Percentiles rank a stretch among this genome's conserved stretches.
phyloP scores from a whole-genome alignment of 1,140 invertebrate species.

The Rhagoletis zephyria region DNA sequence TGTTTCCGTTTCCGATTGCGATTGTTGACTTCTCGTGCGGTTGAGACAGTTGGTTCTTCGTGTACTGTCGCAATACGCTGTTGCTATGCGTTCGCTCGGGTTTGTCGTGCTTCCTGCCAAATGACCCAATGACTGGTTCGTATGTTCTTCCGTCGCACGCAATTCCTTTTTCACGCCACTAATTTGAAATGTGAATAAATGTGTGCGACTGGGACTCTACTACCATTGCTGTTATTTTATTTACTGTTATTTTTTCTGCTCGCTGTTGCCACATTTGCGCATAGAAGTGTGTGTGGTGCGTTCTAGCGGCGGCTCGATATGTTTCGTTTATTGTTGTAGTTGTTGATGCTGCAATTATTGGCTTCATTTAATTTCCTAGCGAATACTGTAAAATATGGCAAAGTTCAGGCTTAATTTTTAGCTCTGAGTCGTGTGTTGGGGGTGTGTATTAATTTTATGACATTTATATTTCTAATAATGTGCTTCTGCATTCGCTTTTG shows the following conservation, averaged over 20 bases:
- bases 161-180: slow-evolving; percentile 7
- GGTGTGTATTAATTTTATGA: not conserved
- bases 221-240: not conserved
- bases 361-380: slow-evolving; percentile 5
- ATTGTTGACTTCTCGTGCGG: not conserved
- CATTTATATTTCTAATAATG: not conserved
- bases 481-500: not conserved
- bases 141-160: not conserved
- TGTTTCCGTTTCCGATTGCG: slow-evolving; percentile 31
- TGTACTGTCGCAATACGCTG: not conserved
- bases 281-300: not conserved
- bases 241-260: not conserved
- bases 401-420: not conserved
- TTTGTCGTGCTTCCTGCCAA: too few relatives aligned
- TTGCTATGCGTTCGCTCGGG: not conserved
- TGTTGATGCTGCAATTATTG: not conserved
- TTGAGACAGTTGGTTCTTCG: not conserved
- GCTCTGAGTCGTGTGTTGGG: not conserved
- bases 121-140: too few relatives aligned
- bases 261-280: not conserved
- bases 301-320: not conserved
- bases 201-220: not conserved
- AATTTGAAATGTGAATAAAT: not conserved
- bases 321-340: not conserved
- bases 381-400: not conserved